These are phyloP conservation scores for Nematostella vectensis DNA, from an alignment of 92 coral and sea anemone species.

Conservation along the genomic window DNA sequence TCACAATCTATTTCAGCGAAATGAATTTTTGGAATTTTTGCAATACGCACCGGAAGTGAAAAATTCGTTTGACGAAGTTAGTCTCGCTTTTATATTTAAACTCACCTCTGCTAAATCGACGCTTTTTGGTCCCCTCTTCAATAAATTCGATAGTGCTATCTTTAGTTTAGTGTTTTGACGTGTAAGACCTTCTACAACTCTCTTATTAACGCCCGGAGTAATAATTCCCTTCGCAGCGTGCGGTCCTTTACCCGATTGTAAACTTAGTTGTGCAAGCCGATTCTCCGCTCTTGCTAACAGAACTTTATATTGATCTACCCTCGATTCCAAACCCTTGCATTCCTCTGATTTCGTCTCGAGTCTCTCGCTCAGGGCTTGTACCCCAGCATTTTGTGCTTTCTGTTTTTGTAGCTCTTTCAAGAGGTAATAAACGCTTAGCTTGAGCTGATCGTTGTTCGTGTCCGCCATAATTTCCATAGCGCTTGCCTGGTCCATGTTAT, in stretches of 20 bases:
- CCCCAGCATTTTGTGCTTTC: constrained; percentile 51
- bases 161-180: constrained; percentile 72
- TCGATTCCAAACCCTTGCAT: constrained; percentile 20
- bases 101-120: constrained; percentile 76
- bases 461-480: too few species aligned
- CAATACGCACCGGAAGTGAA: constrained; percentile 1
- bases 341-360: constrained; percentile 52
- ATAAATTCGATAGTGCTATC: constrained; percentile 58
- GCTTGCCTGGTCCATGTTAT: too few species aligned
- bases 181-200: constrained; percentile 64
- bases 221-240: constrained; percentile 28
- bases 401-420: constrained; percentile 33
- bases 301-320: constrained; percentile 44
- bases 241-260: constrained; percentile 27
- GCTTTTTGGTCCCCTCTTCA: constrained; percentile 41
- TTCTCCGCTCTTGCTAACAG: constrained; percentile 79
- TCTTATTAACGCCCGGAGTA: constrained; percentile 80
- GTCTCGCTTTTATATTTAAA: background rate
- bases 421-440: constrained; percentile 7
- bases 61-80: too few species aligned
- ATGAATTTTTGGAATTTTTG: too few species aligned
- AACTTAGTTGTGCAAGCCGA: constrained; percentile 62
- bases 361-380: constrained; percentile 61
- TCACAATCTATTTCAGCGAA: too few species aligned
- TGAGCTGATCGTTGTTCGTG: background rate